A percentile compares a stretch with the other conserved stretches of the same genome.
Evolutionary conservation across 1,140 invertebrate species (phyloP).

Genomic region (Phymorhynchus buccinoides): DNA sequence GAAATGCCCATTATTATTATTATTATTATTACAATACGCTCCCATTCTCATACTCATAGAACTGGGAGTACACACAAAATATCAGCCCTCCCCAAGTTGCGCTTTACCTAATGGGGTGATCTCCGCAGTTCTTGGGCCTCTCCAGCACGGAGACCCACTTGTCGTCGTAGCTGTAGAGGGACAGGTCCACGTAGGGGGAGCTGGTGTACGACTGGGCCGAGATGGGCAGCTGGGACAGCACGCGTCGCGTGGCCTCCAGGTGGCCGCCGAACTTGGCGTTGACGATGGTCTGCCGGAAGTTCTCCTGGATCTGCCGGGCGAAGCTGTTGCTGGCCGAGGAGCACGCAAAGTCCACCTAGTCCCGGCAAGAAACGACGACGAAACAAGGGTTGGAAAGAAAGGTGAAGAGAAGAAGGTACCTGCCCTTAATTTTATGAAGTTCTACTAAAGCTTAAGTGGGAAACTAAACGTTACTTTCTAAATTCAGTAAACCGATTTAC

Average conservation of each 20-base stretch:
- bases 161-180: constrained; percentile 95
- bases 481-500: no score
- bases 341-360: constrained; percentile 89
- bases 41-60: no score
- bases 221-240: constrained; percentile 93
- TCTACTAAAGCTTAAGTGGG: no score
- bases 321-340: constrained; percentile 93
- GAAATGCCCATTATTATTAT: no score
- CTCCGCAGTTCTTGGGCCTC: constrained; percentile 92
- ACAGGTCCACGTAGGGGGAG: constrained; percentile 93
- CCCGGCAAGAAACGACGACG: no score
- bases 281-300: constrained; percentile 91
- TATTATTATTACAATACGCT: no score
- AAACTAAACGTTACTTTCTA: no score
- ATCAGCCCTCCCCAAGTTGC: no score
- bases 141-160: constrained; percentile 97
- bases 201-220: constrained; percentile 94
- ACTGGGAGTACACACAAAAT: no score
- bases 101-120: constrained; percentile 95
- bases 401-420: no score
- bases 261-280: constrained; percentile 84
- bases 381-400: no score
- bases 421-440: no score
- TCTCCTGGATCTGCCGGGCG: constrained; percentile 81
- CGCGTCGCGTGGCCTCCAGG: constrained; percentile 87